These are phyloP conservation scores for Maniola jurtina DNA, from an alignment of 1,140 invertebrate genomes.

Conservation along the genomic window DNA sequence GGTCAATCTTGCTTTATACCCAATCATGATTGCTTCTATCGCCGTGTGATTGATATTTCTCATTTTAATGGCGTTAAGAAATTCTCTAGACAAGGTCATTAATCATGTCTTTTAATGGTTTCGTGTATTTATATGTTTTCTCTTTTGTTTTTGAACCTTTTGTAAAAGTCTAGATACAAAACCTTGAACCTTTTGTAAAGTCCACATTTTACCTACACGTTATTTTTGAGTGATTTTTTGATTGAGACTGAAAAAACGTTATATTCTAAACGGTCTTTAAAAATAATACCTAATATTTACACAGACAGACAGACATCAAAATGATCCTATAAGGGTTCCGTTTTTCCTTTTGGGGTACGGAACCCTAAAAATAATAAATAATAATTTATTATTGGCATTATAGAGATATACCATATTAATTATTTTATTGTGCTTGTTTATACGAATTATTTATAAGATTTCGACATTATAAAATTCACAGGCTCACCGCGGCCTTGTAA, in stretches of 20 bases:
- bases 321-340: too few relatives aligned
- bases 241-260: too few relatives aligned
- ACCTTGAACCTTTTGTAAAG: too few relatives aligned
- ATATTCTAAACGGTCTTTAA: too few relatives aligned
- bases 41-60: neutral
- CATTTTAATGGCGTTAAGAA: conserved; percentile 1
- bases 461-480: conserved; percentile 4
- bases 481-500: neutral
- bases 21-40: conserved; percentile 6
- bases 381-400: neutral
- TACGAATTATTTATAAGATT: neutral
- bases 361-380: neutral
- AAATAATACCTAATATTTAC: too few relatives aligned
- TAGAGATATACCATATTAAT: neutral
- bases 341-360: too few relatives aligned
- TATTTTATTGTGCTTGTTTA: neutral
- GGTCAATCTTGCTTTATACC: conserved; percentile 7
- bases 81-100: neutral
- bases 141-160: neutral
- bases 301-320: too few relatives aligned
- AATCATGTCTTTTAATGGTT: neutral
- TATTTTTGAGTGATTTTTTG: too few relatives aligned
- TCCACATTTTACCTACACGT: too few relatives aligned
- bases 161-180: neutral
- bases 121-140: neutral